These are phyloP conservation scores for Oedothorax gibbosus DNA, from an alignment of 1,140 invertebrate species.

Conservation along the genomic window DNA sequence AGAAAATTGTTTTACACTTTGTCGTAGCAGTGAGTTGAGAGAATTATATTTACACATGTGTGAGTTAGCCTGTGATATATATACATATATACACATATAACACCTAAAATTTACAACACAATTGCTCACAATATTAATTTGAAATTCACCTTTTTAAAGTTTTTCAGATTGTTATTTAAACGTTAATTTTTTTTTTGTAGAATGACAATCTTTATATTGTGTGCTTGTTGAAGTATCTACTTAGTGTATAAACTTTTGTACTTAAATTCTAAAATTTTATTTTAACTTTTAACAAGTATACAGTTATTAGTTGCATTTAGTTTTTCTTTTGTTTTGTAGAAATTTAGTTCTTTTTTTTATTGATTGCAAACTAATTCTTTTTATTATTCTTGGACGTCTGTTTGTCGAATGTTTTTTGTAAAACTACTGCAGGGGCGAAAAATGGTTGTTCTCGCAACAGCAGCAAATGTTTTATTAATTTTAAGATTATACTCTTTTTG, in stretches of 20 bases:
- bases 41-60: conserved; percentile 61
- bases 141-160: conserved; percentile 56
- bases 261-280: too few relatives aligned
- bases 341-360: conserved; percentile 39
- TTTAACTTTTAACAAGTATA: conserved; percentile 30
- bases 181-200: conserved; percentile 56
- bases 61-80: conserved; percentile 62
- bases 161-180: conserved; percentile 59
- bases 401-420: conserved; percentile 50
- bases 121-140: conserved; percentile 60
- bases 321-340: conserved; percentile 46
- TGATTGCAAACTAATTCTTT: conserved; percentile 37
- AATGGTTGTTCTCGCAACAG: conserved; percentile 3
- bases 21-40: conserved; percentile 61
- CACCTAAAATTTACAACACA: conserved; percentile 61
- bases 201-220: conserved; percentile 59
- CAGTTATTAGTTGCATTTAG: conserved; percentile 8
- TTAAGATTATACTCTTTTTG: conserved; percentile 59
- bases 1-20: conserved; percentile 55
- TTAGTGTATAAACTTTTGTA: conserved; percentile 48
- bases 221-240: conserved; percentile 60
- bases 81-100: conserved; percentile 61
- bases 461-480: conserved; percentile 53
- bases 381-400: conserved; percentile 48
- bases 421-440: conserved; percentile 48